Percentiles rank a stretch among this genome's conserved stretches.
These are phyloP conservation scores for Pediacus dermestoides DNA, from an alignment of 2,888 invertebrate species.

Conservation along the genomic window DNA sequence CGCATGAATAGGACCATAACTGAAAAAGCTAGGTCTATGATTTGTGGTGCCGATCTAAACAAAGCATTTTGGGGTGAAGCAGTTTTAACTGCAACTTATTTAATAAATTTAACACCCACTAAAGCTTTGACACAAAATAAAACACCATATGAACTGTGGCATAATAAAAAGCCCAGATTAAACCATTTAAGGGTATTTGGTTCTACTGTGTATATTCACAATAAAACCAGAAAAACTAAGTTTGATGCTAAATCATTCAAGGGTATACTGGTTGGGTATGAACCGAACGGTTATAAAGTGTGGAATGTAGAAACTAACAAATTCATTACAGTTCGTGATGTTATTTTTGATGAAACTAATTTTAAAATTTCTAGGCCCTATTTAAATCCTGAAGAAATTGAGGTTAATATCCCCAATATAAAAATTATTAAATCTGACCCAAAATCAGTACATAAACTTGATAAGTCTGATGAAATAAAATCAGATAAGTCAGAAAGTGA, in stretches of 20 bases:
- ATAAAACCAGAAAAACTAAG: slow-evolving; percentile 35
- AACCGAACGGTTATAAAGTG: slow-evolving; percentile 30
- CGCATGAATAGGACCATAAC: slow-evolving; percentile 16
- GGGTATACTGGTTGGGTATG: slow-evolving; percentile 9
- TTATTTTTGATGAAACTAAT: slow-evolving; percentile 35
- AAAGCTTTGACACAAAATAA: slow-evolving; percentile 24
- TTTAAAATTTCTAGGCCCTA: slow-evolving; percentile 4
- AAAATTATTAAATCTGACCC: neutral
- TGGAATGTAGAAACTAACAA: slow-evolving; percentile 32
- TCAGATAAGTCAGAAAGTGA: slow-evolving; percentile 2
- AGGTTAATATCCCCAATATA: neutral
- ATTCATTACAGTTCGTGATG: slow-evolving; percentile 34
- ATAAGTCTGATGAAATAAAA: slow-evolving; percentile 1
- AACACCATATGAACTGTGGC: slow-evolving; percentile 17
- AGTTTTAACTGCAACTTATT: slow-evolving; percentile 15
- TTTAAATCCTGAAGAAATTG: slow-evolving; percentile 1
- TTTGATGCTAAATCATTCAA: slow-evolving; percentile 38
- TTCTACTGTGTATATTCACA: slow-evolving; percentile 27
- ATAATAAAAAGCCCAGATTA: slow-evolving; percentile 26
- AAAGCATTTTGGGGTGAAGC: slow-evolving; percentile 41
- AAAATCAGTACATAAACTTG: slow-evolving; percentile 1
- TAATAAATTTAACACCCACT: slow-evolving; percentile 23
- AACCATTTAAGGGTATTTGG: slow-evolving; percentile 8
- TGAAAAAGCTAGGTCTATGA: slow-evolving; percentile 31
- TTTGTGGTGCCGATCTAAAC: slow-evolving; percentile 30